A percentile compares a stretch with the other conserved stretches of the same genome.
Conservation (phyloP, 2,113 vertebrate species). For the Gallinago media region DNA sequence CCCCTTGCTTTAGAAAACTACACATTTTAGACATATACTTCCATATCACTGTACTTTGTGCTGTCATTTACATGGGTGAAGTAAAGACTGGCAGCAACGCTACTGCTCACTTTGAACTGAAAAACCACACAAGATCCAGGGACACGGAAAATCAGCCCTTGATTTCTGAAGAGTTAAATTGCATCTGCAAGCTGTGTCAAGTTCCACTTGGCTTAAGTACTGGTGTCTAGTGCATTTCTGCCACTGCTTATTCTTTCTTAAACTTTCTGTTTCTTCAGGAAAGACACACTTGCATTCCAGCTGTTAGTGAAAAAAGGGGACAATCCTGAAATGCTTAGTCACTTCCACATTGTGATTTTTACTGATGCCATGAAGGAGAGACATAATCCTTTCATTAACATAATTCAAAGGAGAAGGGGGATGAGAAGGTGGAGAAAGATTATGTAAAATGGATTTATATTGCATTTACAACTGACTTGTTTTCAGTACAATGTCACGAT, state of each 20-base stretch:
- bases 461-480: background rate
- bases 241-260: background rate
- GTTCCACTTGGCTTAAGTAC: background rate
- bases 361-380: background rate
- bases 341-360: background rate
- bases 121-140: background rate
- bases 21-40: background rate
- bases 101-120: background rate
- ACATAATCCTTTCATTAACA: background rate
- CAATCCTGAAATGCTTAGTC: conserved; percentile 4
- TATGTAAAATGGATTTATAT: conserved; percentile 4
- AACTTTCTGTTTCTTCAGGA: background rate
- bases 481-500: conserved; percentile 1
- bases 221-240: background rate
- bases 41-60: background rate
- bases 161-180: conserved; percentile 49
- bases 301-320: background rate
- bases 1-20: background rate
- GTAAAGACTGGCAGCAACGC: background rate
- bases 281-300: background rate
- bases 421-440: conserved; percentile 1
- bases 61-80: background rate
- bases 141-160: background rate
- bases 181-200: background rate
- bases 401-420: background rate